Base-by-base conservation (phyloP, 1,140 invertebrate genomes). In the Panulirus ornatus region DNA sequence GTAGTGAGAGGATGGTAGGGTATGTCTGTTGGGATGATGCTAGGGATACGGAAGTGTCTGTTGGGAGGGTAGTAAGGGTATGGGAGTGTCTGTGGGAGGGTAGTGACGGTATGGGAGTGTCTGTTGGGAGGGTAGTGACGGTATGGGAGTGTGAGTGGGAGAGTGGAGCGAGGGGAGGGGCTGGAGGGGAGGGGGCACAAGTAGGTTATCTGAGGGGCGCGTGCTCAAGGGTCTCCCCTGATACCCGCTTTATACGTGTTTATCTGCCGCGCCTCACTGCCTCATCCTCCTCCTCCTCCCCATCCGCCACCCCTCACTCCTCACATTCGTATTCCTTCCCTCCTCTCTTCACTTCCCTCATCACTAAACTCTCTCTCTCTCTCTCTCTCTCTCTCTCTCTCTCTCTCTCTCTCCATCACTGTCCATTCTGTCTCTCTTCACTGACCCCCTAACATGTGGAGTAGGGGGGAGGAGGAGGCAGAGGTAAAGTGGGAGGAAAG, bases 221-320 rank as follows among this genome's bases (percentile, higher is more conserved):
- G 76, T 79, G 76, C 76, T 73, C 34, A 73, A 73, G 70, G 70
- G 70, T n/a, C 42, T 73, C 27, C 16, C 76, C 19, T 79, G 76
- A 47, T 51, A 79, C 16, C 36, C 8, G 19, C 5, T 22, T 58
- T 70, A 9, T 42, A 51, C 51, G n/a, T 73, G n/a, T 14, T n/a
- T 51, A 36, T 34, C 22, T 75, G 16, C 44, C 19, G 38, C 51
- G 22, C 27, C 71, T 79, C 71, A 58, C 75, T 86, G 40, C 27
- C 34, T 36, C 27, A 5, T 38, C 40, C 38, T 34, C 38, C 30
- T 27, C 19, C 44, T 54, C 54, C 44, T 42, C 40, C 42, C 51
- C 22, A 42, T 66, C 42, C 84, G 36, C 70, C 71, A 2, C 27
- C 70, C 9, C 54, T 42, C 30, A 27, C 34, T 42, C 42, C 19